Evolutionary conservation across 2,797 vertebrate species (phyloP).

Genomic region (Huso huso): DNA sequence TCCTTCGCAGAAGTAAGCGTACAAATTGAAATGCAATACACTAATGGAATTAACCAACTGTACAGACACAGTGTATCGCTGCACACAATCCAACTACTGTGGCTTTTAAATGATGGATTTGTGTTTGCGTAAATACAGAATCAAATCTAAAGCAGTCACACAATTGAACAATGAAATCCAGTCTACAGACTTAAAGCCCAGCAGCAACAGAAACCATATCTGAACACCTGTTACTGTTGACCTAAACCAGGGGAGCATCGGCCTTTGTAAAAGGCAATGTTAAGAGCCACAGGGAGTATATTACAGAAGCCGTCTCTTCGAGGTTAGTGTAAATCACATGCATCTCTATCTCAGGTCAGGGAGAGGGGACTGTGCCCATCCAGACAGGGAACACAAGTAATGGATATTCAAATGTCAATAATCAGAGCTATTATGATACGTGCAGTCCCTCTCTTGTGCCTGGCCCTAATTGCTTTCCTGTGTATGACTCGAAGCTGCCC

Average conservation of each 20-base stretch:
- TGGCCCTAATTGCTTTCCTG: conserved; percentile 54
- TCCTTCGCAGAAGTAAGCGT: too few species aligned
- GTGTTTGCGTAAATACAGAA: too few species aligned
- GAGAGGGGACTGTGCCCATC: conserved; percentile 7
- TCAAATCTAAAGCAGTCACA: too few species aligned
- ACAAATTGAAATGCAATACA: too few species aligned
- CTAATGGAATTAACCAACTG: too few species aligned
- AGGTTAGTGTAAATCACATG: conserved; percentile 9
- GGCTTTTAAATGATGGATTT: too few species aligned
- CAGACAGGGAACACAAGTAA: conserved; percentile 36
- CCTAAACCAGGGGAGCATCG: neutral
- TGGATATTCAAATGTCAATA: conserved; percentile 59
- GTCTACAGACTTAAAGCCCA: too few species aligned
- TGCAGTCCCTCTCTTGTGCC: conserved; percentile 43
- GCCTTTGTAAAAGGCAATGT: neutral
- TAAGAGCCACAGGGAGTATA: neutral
- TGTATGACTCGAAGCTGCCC: conserved; percentile 46
- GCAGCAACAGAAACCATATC: too few species aligned
- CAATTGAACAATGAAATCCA: too few species aligned
- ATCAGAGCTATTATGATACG: conserved; percentile 60
- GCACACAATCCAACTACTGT: too few species aligned
- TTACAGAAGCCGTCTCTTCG: neutral
- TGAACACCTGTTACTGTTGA: neutral
- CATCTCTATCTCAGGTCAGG: conserved; percentile 22
- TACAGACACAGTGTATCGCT: too few species aligned